Evolutionary conservation across 2,888 invertebrate species (phyloP).

Genomic region (Pachliopta kotzebuea): DNA sequence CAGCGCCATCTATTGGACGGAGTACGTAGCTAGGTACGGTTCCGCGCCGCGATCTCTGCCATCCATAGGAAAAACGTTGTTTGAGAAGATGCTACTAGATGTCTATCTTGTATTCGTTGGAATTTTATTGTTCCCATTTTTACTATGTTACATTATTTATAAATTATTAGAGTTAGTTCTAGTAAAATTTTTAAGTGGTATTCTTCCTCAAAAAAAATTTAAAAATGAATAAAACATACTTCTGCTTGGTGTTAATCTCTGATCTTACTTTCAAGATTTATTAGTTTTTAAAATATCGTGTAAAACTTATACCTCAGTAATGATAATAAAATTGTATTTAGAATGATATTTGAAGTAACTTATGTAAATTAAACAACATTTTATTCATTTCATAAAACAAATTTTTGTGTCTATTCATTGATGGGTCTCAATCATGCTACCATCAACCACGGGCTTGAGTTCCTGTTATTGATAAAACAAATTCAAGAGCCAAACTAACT

Average conservation of each 20-base stretch:
- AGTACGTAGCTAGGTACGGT: conserved; percentile 80
- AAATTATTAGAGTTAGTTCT: conserved; percentile 39
- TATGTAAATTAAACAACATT: no score
- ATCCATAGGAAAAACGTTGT: conserved; percentile 46
- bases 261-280: not conserved
- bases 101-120: conserved; percentile 46
- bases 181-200: conserved; percentile 32
- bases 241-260: not conserved
- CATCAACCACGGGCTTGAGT: no score
- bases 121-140: conserved; percentile 37
- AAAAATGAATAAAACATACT: conserved; percentile 39
- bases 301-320: not conserved
- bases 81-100: conserved; percentile 52
- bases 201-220: conserved; percentile 36
- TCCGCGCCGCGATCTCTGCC: conserved; percentile 50
- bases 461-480: no score
- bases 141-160: conserved; percentile 37
- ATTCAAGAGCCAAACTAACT: no score
- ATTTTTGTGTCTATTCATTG: no score
- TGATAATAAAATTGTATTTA: no score
- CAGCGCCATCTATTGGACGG: conserved; percentile 83
- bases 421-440: no score
- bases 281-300: not conserved
- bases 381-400: no score
- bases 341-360: no score